A percentile compares a stretch with the other conserved stretches of the same genome.
These are phyloP conservation scores for Drosophila prostipennis DNA, from an alignment of 2,888 invertebrate species.

Conservation along the genomic window DNA sequence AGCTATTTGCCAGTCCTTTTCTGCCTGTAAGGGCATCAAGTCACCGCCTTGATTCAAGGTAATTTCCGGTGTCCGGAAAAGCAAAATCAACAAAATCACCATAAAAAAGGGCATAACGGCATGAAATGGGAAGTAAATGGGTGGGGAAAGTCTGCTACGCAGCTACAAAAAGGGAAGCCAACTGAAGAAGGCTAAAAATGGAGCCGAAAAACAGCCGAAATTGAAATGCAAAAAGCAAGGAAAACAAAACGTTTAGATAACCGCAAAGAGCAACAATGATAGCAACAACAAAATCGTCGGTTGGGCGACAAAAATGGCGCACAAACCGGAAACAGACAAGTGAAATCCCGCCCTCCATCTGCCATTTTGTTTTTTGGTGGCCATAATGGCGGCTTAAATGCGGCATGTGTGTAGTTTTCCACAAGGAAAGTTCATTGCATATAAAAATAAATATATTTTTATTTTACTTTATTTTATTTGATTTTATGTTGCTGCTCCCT, in stretches of 20 bases:
- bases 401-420: constrained; percentile 47
- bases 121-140: constrained; percentile 47
- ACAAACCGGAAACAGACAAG: constrained; percentile 71
- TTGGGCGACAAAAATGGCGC: constrained; percentile 56
- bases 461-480: constrained; percentile 51
- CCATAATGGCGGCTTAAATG: constrained; percentile 64
- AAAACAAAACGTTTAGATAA: constrained; percentile 70
- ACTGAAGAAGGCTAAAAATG: constrained; percentile 6
- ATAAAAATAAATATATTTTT: constrained; percentile 65
- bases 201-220: constrained; percentile 38
- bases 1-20: neutral
- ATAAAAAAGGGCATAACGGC: constrained; percentile 64
- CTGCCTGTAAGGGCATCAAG: constrained; percentile 7
- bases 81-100: constrained; percentile 74
- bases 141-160: constrained; percentile 6
- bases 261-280: constrained; percentile 47
- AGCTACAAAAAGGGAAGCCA: constrained; percentile 32
- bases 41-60: constrained; percentile 10
- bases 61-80: constrained; percentile 49
- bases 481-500: constrained; percentile 44
- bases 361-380: neutral
- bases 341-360: constrained; percentile 17
- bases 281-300: constrained; percentile 17
- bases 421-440: constrained; percentile 62
- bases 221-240: constrained; percentile 66